A percentile compares a stretch with the other conserved stretches of the same genome.
Evolutionary conservation across 1,140 invertebrate species (phyloP).

Genomic region (Ceratosolen fusciceps): DNA sequence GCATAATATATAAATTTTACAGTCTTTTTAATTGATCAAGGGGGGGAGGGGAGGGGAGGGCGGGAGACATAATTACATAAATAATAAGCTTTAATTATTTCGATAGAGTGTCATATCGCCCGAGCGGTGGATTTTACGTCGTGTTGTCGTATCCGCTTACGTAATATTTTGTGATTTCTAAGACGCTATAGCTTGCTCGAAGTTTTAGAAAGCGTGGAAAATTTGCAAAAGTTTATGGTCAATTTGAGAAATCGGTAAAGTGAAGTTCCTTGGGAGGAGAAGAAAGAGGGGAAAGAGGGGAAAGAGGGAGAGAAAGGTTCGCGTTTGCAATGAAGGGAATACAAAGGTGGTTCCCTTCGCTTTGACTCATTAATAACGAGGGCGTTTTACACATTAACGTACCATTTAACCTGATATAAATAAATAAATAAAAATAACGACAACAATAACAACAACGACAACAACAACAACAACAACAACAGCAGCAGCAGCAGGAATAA

Average conservation of each 20-base stretch:
- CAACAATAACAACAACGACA: too few relatives aligned
- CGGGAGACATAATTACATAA: too few relatives aligned
- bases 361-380: slow-evolving; percentile 4
- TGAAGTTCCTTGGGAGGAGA: not conserved
- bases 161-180: not conserved
- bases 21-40: too few relatives aligned
- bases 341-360: too few relatives aligned
- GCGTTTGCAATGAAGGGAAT: too few relatives aligned
- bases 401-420: not conserved
- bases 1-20: too few relatives aligned
- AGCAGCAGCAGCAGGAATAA: too few relatives aligned
- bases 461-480: too few relatives aligned
- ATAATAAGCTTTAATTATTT: not conserved
- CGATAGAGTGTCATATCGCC: not conserved
- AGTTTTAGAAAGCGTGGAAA: not conserved
- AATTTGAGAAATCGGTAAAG: not conserved
- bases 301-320: not conserved
- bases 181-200: not conserved
- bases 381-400: not conserved
- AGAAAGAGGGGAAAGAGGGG: too few relatives aligned
- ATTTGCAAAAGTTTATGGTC: not conserved
- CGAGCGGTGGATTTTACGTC: not conserved
- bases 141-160: not conserved
- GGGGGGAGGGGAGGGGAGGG: too few relatives aligned
- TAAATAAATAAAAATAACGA: not conserved